Evolutionary conservation across 1,140 invertebrate genomes (phyloP), one percentile per base, ranked within the genome.

Genomic region (Arctopsyche grandis): DNA sequence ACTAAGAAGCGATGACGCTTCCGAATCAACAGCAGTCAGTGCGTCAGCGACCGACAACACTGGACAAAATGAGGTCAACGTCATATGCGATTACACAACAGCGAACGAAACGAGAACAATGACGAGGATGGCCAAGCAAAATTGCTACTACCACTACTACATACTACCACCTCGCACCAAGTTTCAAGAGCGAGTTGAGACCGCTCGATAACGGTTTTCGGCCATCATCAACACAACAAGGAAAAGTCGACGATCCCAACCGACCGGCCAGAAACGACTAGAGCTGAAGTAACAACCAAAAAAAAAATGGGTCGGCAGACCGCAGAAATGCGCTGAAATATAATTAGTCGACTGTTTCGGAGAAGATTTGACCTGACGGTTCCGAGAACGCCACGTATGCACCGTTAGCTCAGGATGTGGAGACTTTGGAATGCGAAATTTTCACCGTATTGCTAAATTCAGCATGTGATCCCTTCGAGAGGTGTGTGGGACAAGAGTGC

Each of bases 61-160:
- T 21, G 63, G 48, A 14, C 16, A 52, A 16, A 66, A 66, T 71
- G 69, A 52, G 69, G 69, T 52, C 69, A 71, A 46, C 69, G 69
- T 52, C 46, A 52, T 71, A 29, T 7, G 9, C 24, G 29, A 71
- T 71, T 52, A 38, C 69, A 71, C 38, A 44, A 71, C 10, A 46
- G 5, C 66, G 24, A 19, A 29, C 58, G 58, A 60, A 24, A 26
- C 63, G 9, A 26, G 63, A 66, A 66, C 24, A 26, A 66, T 26
- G 24, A 66, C 24, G 63, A 66, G 22, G 63, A 66, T 66, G 24
- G 48, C 48, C 16, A 52, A 52, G 12, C 48, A 52, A 52, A 52
- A 52, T 14, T 52, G 48, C 16, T 38, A n/a, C n/a, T 7, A 7
- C 1, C 29, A 38, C 29, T 4, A 38, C 29, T 38, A 38, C 3